A percentile compares a stretch with the other conserved stretches of the same genome.
Evolutionary conservation across 2,113 vertebrate genomes (phyloP).

Genomic region (Sturnira hondurensis): DNA sequence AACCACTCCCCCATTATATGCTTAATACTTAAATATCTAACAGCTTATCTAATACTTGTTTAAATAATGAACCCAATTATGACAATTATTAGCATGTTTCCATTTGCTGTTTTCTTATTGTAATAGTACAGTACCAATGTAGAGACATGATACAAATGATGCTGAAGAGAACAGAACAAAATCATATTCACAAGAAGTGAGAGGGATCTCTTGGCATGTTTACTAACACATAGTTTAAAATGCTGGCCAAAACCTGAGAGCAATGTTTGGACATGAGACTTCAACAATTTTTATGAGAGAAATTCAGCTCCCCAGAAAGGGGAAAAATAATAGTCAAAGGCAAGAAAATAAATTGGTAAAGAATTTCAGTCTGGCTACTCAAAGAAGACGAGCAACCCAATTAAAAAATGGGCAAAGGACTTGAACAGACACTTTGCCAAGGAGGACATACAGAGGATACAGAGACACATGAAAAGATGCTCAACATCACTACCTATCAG

Average conservation of each 20-base stretch:
- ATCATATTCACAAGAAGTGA: neutral
- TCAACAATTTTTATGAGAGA: neutral
- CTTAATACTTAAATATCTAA: slow-evolving; percentile 60
- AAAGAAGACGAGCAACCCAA: too few species aligned
- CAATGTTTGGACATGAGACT: neutral
- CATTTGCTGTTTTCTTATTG: slow-evolving; percentile 61
- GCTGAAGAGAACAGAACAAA: neutral
- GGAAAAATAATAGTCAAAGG: neutral
- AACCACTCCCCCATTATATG: slow-evolving; percentile 55
- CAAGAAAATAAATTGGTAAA: neutral
- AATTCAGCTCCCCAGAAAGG: neutral
- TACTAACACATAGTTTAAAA: neutral
- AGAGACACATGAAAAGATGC: too few species aligned
- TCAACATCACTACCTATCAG: too few species aligned
- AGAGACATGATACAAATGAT: neutral
- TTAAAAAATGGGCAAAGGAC: too few species aligned
- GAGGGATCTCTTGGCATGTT: neutral
- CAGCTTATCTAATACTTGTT: slow-evolving; percentile 58
- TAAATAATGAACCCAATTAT: slow-evolving; percentile 70
- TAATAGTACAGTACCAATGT: neutral
- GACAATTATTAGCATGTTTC: slow-evolving; percentile 53
- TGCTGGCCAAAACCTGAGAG: slow-evolving; percentile 11
- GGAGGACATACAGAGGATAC: too few species aligned
- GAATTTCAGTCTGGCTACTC: neutral
- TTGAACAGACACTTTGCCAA: too few species aligned